Base-by-base conservation (phyloP, 2,888 invertebrate genomes). In the Erebia aethiops region DNA sequence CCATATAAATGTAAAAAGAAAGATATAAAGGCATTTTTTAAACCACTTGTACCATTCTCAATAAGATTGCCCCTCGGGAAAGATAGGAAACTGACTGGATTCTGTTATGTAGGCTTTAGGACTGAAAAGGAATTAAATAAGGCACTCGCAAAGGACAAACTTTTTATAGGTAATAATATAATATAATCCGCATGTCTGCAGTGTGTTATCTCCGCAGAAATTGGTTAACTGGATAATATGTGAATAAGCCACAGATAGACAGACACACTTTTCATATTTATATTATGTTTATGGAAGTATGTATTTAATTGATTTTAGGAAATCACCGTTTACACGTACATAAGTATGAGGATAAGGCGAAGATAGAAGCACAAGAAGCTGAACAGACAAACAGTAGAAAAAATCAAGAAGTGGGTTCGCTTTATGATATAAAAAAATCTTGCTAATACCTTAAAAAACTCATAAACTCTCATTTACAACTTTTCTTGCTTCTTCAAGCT, bases 61-160 rank as follows among this genome's bases (percentile, higher is more conserved):
- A 96, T 99, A 70, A 94, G 98, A 74, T 88, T 98, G 58, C 98
- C 98, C 0, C 85, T 94, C n/a, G 94, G 89, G 1, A 92, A 92
- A 78, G 89, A 84, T 18, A 94, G 88, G 72, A 95, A 96, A 78
- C 93, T 96, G 1, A 95, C 96, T 82, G 98, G 98, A 8, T 96
- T 98, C 80, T 98, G 98, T 56, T 98, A 96, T 91, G 96, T 97
- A n/a, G 98, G 98, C 2, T 98, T 99, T 81, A 95, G 96, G 85
- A 96, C 95, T 4, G 97, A 98, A 81, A 96, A 95, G 74, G 96
- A 97, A 76, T 94, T 97, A 81, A 96, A 96, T 46, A 96, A 96
- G 81, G 98, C 97, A 1, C 91, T 98, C 77, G 90, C 94, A 64
- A 98, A 98, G 87, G 95, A 98, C 83, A 97, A 96, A 89, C 96